phyloP scores from a whole-genome alignment of 37 sponge, comb jelly and placozoan genomes.

The Ephydatia muelleri region DNA sequence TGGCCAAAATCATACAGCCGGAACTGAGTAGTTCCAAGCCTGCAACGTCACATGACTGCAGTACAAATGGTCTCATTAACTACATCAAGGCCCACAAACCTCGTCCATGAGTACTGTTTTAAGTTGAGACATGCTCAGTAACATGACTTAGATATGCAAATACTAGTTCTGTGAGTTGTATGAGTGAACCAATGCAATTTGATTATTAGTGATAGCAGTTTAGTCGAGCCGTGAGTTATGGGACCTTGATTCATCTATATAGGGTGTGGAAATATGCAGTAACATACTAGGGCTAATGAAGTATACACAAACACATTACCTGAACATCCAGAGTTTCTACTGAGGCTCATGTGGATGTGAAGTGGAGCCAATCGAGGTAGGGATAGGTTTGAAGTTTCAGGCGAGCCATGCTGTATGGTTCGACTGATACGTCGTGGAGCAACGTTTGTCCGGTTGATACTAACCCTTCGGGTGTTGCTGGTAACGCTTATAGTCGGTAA shows the following conservation, averaged over 20 bases:
- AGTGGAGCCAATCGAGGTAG: constrained; percentile 51
- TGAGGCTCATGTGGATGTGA: constrained; percentile 54
- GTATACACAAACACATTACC: background rate
- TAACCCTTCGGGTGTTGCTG: background rate
- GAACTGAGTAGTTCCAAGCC: constrained; percentile 69
- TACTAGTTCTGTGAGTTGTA: background rate
- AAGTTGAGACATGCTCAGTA: background rate
- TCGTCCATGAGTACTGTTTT: background rate
- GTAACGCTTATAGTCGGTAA: constrained; percentile 13
- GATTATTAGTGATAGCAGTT: background rate
- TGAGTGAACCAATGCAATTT: background rate
- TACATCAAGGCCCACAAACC: constrained; percentile 86
- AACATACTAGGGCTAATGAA: background rate
- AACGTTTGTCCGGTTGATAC: background rate
- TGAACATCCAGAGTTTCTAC: constrained; percentile 9
- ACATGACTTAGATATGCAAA: background rate
- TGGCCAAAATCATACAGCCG: constrained; percentile 98
- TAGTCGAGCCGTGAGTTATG: background rate
- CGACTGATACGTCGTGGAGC: background rate
- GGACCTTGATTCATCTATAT: constrained; percentile 28
- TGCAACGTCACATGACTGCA: constrained; percentile 82
- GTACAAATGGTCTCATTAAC: constrained; percentile 97
- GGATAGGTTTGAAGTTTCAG: constrained; percentile 14
- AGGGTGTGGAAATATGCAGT: background rate
- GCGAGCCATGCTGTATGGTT: background rate